Percentiles rank a stretch among this genome's conserved stretches.
phyloP scores from a whole-genome alignment of 2,113 vertebrate species.

The Rhinolophus sinicus region DNA sequence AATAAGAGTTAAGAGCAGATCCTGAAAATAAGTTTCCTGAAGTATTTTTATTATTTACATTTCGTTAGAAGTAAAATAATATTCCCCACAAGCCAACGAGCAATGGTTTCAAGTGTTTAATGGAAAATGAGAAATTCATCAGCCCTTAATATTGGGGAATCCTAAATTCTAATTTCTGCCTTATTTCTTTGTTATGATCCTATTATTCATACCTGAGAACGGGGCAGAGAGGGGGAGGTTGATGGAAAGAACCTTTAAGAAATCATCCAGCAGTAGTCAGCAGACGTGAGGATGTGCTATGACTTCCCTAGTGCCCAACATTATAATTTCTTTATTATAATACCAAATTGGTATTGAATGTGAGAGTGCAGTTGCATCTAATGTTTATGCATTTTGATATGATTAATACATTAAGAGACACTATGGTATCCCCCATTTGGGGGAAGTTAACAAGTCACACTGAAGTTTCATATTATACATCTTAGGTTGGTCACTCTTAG shows the following conservation, averaged over 20 bases:
- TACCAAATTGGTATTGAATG: neutral
- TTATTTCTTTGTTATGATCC: slow-evolving; percentile 49
- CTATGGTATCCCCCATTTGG: slow-evolving; percentile 14
- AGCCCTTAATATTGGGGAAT: slow-evolving; percentile 12
- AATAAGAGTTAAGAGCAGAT: slow-evolving; percentile 46
- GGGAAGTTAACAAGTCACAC: slow-evolving; percentile 50
- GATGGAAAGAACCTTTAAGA: slow-evolving; percentile 9
- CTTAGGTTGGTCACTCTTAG: slow-evolving; percentile 24
- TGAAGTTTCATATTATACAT: slow-evolving; percentile 59
- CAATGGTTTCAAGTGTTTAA: slow-evolving; percentile 50
- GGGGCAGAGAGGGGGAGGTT: neutral
- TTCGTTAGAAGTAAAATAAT: slow-evolving; percentile 61
- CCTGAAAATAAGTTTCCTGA: slow-evolving; percentile 56
- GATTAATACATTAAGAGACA: slow-evolving; percentile 45
- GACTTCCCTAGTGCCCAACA: neutral
- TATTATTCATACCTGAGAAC: slow-evolving; percentile 31
- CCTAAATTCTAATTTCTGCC: slow-evolving; percentile 55
- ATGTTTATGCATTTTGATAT: slow-evolving; percentile 58
- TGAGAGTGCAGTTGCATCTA: neutral
- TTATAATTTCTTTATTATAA: slow-evolving; percentile 39
- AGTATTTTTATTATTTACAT: slow-evolving; percentile 66
- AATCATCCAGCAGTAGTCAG: neutral
- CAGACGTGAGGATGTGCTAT: slow-evolving; percentile 20
- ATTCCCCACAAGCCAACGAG: slow-evolving; percentile 39
- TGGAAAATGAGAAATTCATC: slow-evolving; percentile 63